These are phyloP conservation scores for Hyles lineata DNA, from an alignment of 2,888 invertebrate species.

Conservation along the genomic window DNA sequence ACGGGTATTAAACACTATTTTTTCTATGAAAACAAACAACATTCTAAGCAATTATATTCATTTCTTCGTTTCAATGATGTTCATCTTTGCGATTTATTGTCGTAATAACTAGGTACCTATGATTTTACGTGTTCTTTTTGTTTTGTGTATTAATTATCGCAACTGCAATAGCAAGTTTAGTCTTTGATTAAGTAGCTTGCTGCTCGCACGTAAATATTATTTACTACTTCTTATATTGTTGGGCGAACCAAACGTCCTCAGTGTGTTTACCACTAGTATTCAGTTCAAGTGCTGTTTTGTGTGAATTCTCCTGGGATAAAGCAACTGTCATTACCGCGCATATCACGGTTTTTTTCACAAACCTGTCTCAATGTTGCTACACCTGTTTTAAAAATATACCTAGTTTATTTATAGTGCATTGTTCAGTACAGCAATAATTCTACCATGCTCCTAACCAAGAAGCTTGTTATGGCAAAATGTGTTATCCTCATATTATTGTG, in stretches of 20 bases:
- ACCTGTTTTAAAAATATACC: background rate
- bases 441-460: background rate
- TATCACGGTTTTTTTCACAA: background rate
- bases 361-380: background rate
- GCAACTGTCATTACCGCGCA: background rate
- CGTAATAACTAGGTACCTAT: too few relatives aligned
- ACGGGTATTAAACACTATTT: too few relatives aligned
- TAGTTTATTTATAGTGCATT: background rate
- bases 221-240: background rate
- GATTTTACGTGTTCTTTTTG: too few relatives aligned
- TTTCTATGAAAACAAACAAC: too few relatives aligned
- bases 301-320: background rate
- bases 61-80: too few relatives aligned
- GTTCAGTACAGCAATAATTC: background rate
- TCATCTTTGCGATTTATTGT: too few relatives aligned
- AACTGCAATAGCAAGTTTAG: too few relatives aligned
- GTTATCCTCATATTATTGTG: background rate
- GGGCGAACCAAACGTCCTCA: background rate
- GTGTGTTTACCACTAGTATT: background rate
- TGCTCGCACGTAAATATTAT: background rate
- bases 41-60: too few relatives aligned
- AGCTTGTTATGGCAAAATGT: background rate
- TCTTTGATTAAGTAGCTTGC: too few relatives aligned
- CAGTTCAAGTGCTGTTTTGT: background rate
- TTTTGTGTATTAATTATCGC: too few relatives aligned